Percentiles rank a stretch among this genome's conserved stretches.
These are phyloP conservation scores for Gadopsis marmoratus DNA, from an alignment of 2,797 vertebrate genomes.

Conservation along the genomic window DNA sequence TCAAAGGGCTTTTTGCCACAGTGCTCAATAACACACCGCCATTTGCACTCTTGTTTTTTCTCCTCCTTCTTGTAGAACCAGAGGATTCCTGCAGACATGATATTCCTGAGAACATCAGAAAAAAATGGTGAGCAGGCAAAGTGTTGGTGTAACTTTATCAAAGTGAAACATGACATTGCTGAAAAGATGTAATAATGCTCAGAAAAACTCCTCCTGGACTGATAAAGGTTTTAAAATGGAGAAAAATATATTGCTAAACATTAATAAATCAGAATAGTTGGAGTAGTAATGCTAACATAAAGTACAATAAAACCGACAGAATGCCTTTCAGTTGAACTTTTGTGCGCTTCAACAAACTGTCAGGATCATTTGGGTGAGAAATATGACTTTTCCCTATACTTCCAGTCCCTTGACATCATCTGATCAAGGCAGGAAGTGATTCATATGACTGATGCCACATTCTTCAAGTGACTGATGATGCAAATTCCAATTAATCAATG, in stretches of 20 bases:
- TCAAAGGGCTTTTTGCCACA: constrained; percentile 55
- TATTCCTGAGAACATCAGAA: constrained; percentile 97
- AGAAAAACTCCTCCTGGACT: background rate
- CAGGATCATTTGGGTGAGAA: constrained; percentile 45
- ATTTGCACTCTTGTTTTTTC: constrained; percentile 16
- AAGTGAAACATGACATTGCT: background rate
- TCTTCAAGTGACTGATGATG: constrained; percentile 88
- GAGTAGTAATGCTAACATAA: background rate
- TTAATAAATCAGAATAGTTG: background rate
- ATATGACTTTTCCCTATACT: constrained; percentile 38
- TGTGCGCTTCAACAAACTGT: constrained; percentile 15
- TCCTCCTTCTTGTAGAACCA: constrained; percentile 89
- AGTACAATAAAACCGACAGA: background rate
- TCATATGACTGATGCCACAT: constrained; percentile 87
- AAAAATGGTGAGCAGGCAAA: constrained; percentile 90
- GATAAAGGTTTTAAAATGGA: background rate
- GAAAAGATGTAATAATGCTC: background rate
- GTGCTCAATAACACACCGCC: constrained; percentile 39
- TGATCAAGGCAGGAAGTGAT: constrained; percentile 71
- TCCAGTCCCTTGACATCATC: constrained; percentile 53
- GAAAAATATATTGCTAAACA: background rate
- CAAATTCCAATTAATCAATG: constrained; percentile 91
- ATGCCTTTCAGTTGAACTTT: constrained; percentile 28
- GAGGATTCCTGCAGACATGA: constrained; percentile 98
- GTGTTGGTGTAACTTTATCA: background rate